Evolutionary conservation across 30 jellyfish, hydroid and myxozoan genomes (phyloP).

Genomic region (Chrysaora quinquecirrha): DNA sequence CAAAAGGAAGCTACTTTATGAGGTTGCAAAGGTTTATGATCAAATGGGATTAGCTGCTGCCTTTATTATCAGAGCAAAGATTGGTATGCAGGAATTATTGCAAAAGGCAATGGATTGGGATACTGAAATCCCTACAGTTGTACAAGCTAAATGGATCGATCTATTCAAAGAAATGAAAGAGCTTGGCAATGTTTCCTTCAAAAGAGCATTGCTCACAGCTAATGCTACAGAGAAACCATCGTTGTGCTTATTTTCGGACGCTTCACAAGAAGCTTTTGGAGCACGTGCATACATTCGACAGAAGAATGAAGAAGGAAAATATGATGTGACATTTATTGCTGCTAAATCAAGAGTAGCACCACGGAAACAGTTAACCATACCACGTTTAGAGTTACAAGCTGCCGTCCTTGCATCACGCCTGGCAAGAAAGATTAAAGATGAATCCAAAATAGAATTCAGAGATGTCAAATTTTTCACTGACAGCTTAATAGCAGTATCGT

Average conservation of each 20-base stretch:
- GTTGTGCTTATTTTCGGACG: conserved; percentile 53
- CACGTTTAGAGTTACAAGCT: conserved; percentile 70
- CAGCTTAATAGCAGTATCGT: conserved; percentile 49
- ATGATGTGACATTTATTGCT: conserved; percentile 48
- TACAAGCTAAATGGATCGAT: conserved; percentile 15
- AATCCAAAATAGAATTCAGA: conserved; percentile 44
- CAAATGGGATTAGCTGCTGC: conserved; percentile 78
- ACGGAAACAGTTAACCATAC: conserved; percentile 56
- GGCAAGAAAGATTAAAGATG: conserved; percentile 45
- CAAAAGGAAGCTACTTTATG: conserved; percentile 56
- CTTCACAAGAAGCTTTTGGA: conserved; percentile 71
- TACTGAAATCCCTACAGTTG: conserved; percentile 7
- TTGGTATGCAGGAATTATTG: conserved; percentile 64
- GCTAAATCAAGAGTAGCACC: conserved; percentile 76
- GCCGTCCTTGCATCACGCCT: conserved; percentile 76
- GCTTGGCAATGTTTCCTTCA: conserved; percentile 45
- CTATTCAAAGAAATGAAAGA: conserved; percentile 67
- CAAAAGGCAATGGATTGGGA: conserved; percentile 44
- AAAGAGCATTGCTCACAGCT: conserved; percentile 52
- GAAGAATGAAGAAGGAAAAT: conserved; percentile 43
- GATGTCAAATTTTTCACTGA: conserved; percentile 55
- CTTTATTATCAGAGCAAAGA: conserved; percentile 51
- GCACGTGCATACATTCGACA: conserved; percentile 79
- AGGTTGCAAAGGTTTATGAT: conserved; percentile 64
- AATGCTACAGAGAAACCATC: conserved; percentile 61